Evolutionary conservation across 1,140 invertebrate species (phyloP), one percentile per base, ranked within the genome.

Genomic region (Calosoma granatense): DNA sequence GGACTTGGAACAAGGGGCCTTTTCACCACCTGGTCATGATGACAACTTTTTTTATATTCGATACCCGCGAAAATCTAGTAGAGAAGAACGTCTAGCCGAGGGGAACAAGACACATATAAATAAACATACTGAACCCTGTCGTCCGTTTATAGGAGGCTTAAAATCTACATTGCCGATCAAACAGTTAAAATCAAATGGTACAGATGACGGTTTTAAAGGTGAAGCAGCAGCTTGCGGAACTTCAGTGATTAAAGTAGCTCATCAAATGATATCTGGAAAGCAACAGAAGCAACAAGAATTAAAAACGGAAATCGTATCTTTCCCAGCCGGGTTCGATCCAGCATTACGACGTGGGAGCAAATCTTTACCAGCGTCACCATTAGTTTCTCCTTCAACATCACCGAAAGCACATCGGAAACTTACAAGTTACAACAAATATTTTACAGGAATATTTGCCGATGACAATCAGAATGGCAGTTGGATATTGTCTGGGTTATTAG

Each of bases 161-260:
- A 66, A 64, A 47, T 60, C 65, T 2, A 70, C 72, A 11, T 66
- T 65, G 53, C 63, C 72, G 66, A 61, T 59, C 72, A 23, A 64
- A 57, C 30, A 72, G 59, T 64, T 74, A 53, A 85, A 85, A 68
- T 77, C 83, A 3, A 78, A 76, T 20, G 81, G 80, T 0, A 76
- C 77, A 0, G 82, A 85, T 62, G 83, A 87, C 72, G 84, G 81
- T 53, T 83, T 86, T 70, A 83, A 85, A 68, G 80, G 82, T 56
- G 81, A 84, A 62, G 77, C 79, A 23, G 81, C 83, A 30, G 80
- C 81, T 22, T 86, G 85, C 59, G 84, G 84, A 53, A 81, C 76
- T 58, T 87, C 85, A 1, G 81, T 88, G 22, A 80, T 86, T 58
- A 77, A 79, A 64, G 83, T 88, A 51, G 86, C 85, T 0, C 80